phyloP scores from a whole-genome alignment of 2,797 vertebrate species.

The Lophius americanus region DNA sequence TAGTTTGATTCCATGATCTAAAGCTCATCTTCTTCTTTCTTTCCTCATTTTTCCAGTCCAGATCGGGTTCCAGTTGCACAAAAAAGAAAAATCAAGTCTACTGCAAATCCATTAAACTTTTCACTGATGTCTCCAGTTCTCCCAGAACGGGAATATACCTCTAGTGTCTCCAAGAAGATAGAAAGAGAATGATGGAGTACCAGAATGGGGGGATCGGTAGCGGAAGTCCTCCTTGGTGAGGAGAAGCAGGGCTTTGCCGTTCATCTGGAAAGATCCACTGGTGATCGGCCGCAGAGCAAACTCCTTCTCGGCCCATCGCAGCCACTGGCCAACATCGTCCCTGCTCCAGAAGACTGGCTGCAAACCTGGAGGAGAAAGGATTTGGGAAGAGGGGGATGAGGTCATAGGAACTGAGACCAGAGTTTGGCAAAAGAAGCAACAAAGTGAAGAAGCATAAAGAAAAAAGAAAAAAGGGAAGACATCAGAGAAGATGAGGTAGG shows the following conservation, averaged over 20 bases:
- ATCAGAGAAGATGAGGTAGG: constrained; percentile 27
- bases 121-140: constrained; percentile 7
- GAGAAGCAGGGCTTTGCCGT: constrained; percentile 95
- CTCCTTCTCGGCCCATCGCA: constrained; percentile 95
- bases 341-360: constrained; percentile 95
- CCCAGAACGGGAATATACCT: background rate
- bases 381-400: background rate
- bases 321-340: constrained; percentile 95
- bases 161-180: background rate
- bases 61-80: constrained; percentile 14
- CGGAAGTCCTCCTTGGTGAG: constrained; percentile 99
- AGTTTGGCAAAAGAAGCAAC: constrained; percentile 11
- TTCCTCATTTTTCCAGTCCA: constrained; percentile 26
- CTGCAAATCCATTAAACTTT: constrained; percentile 29
- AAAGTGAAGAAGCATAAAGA: constrained; percentile 10
- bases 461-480: constrained; percentile 4
- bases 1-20: constrained; percentile 32
- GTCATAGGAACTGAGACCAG: constrained; percentile 1
- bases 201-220: constrained; percentile 95
- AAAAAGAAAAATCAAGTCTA: constrained; percentile 5
- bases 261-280: constrained; percentile 96
- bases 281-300: constrained; percentile 93
- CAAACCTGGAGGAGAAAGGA: constrained; percentile 80
- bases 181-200: constrained; percentile 68
- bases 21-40: background rate